Percentiles rank a stretch among this genome's conserved stretches.
phyloP scores from a whole-genome alignment of 2,113 vertebrate genomes.

The Bubalus kerabau region DNA sequence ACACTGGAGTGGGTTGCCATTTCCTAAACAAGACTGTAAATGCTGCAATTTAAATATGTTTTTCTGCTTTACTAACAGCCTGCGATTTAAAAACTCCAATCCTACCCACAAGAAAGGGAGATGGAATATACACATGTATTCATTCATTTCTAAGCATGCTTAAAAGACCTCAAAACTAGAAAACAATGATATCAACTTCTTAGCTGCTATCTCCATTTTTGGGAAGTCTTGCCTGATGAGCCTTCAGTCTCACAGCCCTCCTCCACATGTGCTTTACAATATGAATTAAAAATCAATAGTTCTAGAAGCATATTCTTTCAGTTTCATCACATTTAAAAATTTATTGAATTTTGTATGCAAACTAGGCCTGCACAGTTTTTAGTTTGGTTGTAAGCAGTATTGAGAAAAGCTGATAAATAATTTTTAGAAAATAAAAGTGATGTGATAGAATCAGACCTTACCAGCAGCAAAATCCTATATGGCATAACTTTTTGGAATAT shows the following conservation, averaged over 20 bases:
- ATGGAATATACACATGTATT: background rate
- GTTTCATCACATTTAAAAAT: background rate
- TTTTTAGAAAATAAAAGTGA: background rate
- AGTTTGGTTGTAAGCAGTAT: background rate
- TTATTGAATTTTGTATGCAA: background rate
- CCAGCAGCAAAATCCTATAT: background rate
- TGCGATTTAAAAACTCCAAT: background rate
- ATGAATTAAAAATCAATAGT: background rate
- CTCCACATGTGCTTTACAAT: background rate
- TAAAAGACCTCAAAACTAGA: background rate
- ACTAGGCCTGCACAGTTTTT: background rate
- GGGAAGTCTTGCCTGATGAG: background rate
- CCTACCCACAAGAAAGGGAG: background rate
- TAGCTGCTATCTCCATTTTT: background rate
- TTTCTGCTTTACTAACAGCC: background rate
- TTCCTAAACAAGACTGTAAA: background rate
- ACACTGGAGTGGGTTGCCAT: no score
- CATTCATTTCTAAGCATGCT: background rate
- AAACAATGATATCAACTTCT: background rate
- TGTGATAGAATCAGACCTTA: background rate
- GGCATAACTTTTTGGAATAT: background rate
- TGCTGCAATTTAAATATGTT: background rate
- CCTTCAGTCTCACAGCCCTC: background rate
- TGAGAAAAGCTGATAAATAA: background rate
- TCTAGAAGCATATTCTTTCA: background rate